Base-by-base conservation (phyloP, 2,797 vertebrate genomes). In the Anguilla marmorata region DNA sequence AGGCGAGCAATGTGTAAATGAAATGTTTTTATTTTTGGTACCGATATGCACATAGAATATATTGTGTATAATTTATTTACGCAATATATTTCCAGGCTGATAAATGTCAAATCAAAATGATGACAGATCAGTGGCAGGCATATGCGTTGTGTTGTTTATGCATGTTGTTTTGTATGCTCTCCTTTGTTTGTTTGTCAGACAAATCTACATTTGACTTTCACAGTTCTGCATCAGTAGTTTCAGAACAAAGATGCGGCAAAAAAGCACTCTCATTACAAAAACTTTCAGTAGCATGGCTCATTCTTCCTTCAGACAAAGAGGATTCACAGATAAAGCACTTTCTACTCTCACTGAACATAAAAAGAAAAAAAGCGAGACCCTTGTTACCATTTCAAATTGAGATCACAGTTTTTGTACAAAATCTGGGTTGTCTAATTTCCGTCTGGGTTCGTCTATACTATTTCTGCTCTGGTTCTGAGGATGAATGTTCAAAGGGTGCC, bases 361-460 rank as follows among this genome's bases (percentile, higher is more conserved):
- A 14, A 24, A 41, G 30, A 2, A 45, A 72, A 72, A 72, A 45
- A 76, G 16, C 14, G 5, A 45, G 16, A 41, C 12, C 27, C 74
- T 9, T 37, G 33, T 37, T 19, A 19, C 3, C 37, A 21, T 79
- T 79, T 79, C 30, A 79, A 76, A 72, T 11, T 14, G 12, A 30
- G 37, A 79, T 33, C 72, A 76, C 8, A 76, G 72, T 37, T 76
- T 37, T 76, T 37, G 72, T 76, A 33, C 72, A 76, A 76, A 76
- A 16, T 79, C 16, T 79, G 16, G 8, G 74, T 21, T 41, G 2
- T 37, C 37, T 79, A 79, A 79, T 79, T 79, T 9, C 7, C 3
- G n/a, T 76, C 8, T 76, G 30, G 41, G 3, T 16, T 74, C 33
- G 3, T 37, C 11, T 69, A 69, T 8, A 72, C 33, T 16, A 19